A percentile compares a stretch with the other conserved stretches of the same genome.
Conservation (phyloP, 2,113 vertebrate genomes). For the Melospiza georgiana region DNA sequence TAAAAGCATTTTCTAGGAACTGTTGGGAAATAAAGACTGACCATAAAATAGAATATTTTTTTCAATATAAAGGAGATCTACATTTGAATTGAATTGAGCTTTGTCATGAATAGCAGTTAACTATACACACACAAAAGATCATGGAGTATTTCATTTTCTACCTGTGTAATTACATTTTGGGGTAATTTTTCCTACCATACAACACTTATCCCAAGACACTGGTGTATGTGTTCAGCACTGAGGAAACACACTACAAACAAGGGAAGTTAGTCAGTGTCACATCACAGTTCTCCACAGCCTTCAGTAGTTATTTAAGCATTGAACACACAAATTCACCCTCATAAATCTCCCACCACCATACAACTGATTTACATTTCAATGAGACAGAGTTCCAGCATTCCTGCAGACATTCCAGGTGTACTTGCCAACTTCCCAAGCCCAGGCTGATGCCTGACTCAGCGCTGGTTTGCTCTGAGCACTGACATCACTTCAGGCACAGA, state of each 20-base stretch:
- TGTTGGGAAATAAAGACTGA: not conserved
- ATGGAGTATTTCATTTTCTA: not conserved
- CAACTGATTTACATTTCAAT: not conserved
- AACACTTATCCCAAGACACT: conserved; percentile 39
- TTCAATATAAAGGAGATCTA: not conserved
- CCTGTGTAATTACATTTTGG: not conserved
- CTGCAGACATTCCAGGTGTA: conserved; percentile 56
- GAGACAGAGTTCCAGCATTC: conserved; percentile 43
- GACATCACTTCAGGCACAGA: not conserved
- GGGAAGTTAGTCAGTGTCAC: conserved; percentile 17
- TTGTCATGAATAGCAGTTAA: not conserved
- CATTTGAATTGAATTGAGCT: not conserved
- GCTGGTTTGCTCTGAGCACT: not conserved
- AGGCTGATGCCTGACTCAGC: not conserved
- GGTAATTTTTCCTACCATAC: conserved; percentile 17
- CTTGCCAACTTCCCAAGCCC: conserved; percentile 59
- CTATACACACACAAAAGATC: not conserved
- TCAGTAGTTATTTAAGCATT: not conserved
- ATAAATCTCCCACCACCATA: not conserved
- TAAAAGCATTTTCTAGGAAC: not conserved
- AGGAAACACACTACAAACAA: conserved; percentile 43
- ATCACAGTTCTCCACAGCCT: not conserved
- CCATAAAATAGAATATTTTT: not conserved
- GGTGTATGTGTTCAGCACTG: conserved; percentile 5
- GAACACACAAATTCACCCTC: not conserved